Evolutionary conservation across 2,113 vertebrate genomes (phyloP), one percentile per base, ranked within the genome.

Genomic region (Cyprinodon variegatus): DNA sequence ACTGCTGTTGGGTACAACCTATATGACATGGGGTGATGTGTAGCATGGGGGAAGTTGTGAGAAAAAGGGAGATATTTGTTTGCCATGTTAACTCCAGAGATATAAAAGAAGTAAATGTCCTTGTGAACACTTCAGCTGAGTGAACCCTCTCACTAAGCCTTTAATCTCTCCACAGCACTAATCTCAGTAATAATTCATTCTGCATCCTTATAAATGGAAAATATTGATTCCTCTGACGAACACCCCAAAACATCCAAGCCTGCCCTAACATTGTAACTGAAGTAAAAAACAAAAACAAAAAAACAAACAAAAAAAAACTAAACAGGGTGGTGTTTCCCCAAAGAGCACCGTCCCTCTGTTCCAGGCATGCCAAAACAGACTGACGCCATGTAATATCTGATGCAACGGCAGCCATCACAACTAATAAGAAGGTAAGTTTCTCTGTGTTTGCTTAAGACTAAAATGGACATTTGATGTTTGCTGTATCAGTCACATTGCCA

Each of bases 201-300:
- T 83, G 90, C 83, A 89, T 91, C 89, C 89, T 88, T 77, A 89
- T 84, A 91, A 92, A 91, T 90, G 78, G 89, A 92, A 93, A 90
- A 90, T 90, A 92, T 92, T 89, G 91, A 92, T 93, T 92, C 90
- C 89, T 87, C 89, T 90, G 84, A 91, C 86, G 79, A 90, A 88
- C 90, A 88, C 79, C 84, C 73, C 76, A 86, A 89, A 91, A 82
- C 80, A 73, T 66, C 76, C 77, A 76, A 66, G 43, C 77, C 61
- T 62, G 68, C 65, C 62, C 83, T 39, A 41, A 76, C 79, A 79
- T 79, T 77, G 71, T 65, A 53, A 0, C 73, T 82, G 78, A 83
- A 62, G 77, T 69, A 75, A 79, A 84, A 37, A 36, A 68, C 48
- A n/a, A 80, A 84, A 87, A 91, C 70, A 79, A 85, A 43, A 11